phyloP scores from a whole-genome alignment of 2,113 vertebrate species.

The Cyanoderma ruficeps region DNA sequence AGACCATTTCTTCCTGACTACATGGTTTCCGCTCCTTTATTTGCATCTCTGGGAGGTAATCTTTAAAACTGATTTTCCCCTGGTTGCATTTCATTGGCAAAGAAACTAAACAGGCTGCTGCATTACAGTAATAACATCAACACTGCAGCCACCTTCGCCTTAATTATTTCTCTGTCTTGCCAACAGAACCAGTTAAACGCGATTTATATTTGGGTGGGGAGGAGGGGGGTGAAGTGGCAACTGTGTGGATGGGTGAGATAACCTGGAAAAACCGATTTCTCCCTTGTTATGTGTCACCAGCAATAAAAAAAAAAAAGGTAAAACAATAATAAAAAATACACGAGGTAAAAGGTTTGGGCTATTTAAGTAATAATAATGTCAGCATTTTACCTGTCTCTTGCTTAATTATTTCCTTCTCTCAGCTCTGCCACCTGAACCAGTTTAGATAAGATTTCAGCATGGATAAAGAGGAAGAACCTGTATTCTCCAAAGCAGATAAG shows the following conservation, averaged over 20 bases:
- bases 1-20: constrained; percentile 44
- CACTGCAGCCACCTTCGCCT: constrained; percentile 68
- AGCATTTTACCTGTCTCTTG: constrained; percentile 60
- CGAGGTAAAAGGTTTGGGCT: constrained; percentile 47
- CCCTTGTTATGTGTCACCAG: background rate
- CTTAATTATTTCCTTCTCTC: constrained; percentile 71
- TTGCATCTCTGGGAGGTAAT: constrained; percentile 68
- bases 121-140: constrained; percentile 70
- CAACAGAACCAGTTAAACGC: constrained; percentile 66
- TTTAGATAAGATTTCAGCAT: constrained; percentile 61
- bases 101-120: constrained; percentile 70
- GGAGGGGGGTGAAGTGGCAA: background rate
- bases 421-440: constrained; percentile 60
- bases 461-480: constrained; percentile 61
- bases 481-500: constrained; percentile 38
- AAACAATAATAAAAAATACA: background rate
- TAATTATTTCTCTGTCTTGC: constrained; percentile 76
- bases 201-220: constrained; percentile 64
- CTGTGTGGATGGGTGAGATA: constrained; percentile 52
- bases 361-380: constrained; percentile 74
- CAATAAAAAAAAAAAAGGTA: background rate
- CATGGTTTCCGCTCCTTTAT: constrained; percentile 30
- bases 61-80: constrained; percentile 74
- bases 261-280: background rate
- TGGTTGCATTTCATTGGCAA: constrained; percentile 61